A percentile compares a stretch with the other conserved stretches of the same genome.
Conservation (phyloP, 2,888 invertebrate species). For the Crocallis elinguaria region DNA sequence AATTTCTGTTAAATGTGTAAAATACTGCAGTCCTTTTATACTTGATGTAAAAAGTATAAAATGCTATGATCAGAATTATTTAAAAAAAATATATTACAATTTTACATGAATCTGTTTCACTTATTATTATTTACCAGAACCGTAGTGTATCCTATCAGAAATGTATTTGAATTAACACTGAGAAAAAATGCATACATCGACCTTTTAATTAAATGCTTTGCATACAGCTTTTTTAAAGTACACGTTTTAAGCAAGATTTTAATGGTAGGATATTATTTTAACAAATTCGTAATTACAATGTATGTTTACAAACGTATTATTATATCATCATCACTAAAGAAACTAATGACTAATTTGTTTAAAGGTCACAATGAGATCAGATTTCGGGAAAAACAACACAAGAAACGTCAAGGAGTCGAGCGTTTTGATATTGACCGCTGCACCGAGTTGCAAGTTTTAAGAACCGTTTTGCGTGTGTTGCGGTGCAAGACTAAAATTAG, state of each 20-base stretch:
- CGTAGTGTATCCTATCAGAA: no score
- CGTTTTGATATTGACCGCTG: constrained; percentile 36
- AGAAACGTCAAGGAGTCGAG: constrained; percentile 18
- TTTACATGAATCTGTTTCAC: no score
- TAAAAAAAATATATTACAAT: no score
- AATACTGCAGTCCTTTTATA: no score
- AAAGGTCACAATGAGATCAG: constrained; percentile 47
- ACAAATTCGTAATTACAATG: constrained; percentile 2
- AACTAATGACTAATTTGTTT: constrained; percentile 34
- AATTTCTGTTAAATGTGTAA: no score
- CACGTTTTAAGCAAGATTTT: not conserved
- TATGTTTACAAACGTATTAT: constrained; percentile 21
- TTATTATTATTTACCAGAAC: no score
- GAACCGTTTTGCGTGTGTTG: constrained; percentile 41
- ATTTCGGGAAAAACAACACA: constrained; percentile 30
- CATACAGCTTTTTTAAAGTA: not conserved
- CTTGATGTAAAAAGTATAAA: no score
- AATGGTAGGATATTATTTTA: not conserved
- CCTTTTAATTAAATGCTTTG: not conserved
- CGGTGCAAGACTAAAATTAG: constrained; percentile 41
- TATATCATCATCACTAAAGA: constrained; percentile 25
- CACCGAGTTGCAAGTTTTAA: constrained; percentile 26
- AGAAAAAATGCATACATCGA: no score
- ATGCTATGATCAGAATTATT: no score
- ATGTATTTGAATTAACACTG: no score